phyloP scores from a whole-genome alignment of 2,888 invertebrate species.

The Heliconius sara region DNA sequence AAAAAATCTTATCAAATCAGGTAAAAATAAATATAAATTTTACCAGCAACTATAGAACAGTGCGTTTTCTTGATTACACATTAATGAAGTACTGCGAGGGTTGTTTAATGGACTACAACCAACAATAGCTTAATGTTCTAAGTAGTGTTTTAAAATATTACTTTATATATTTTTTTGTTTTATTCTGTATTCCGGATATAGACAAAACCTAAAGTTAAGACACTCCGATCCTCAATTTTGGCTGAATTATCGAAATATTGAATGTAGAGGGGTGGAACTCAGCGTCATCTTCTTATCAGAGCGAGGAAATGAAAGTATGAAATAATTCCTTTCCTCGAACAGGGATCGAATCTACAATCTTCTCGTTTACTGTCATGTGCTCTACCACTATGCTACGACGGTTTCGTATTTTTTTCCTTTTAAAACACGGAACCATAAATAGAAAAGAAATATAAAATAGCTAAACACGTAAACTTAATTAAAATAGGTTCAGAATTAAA shows the following conservation, averaged over 20 bases:
- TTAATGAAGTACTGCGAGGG: not conserved
- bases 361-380: too few relatives aligned
- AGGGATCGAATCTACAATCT: too few relatives aligned
- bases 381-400: too few relatives aligned
- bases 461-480: not conserved
- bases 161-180: too few relatives aligned
- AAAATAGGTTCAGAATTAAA: constrained; percentile 2
- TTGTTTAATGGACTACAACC: not conserved
- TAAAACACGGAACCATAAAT: not conserved
- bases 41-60: not conserved
- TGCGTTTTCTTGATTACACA: not conserved
- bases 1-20: not conserved
- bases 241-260: not conserved
- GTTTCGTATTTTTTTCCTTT: too few relatives aligned
- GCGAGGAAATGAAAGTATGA: too few relatives aligned
- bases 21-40: not conserved
- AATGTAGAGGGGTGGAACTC: not conserved
- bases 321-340: too few relatives aligned
- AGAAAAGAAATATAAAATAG: not conserved
- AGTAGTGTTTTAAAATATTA: not conserved
- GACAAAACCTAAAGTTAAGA: not conserved
- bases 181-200: too few relatives aligned
- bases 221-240: not conserved
- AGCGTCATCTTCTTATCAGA: not conserved
- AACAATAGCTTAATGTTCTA: not conserved